phyloP scores from a whole-genome alignment of 1,140 invertebrate species.

The Drosophila sp. region DNA sequence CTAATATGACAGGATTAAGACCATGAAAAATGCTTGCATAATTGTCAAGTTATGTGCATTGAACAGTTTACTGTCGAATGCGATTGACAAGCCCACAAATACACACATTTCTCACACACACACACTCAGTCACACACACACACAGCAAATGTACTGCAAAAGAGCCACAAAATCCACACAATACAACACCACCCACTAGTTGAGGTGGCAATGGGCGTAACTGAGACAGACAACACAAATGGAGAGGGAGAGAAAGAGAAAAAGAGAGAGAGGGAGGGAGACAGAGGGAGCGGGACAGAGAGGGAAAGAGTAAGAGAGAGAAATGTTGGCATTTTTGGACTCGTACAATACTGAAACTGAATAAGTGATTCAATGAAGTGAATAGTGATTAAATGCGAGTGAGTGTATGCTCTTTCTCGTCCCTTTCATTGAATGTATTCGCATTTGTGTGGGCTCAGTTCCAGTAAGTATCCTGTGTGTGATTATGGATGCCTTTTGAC shows the following conservation, averaged over 20 bases:
- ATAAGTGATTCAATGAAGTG: conserved; percentile 76
- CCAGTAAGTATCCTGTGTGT: conserved; percentile 15
- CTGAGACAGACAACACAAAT: conserved; percentile 5
- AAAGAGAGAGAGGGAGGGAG: neutral
- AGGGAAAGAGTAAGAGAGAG: neutral
- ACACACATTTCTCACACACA: neutral
- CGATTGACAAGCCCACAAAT: conserved; percentile 52
- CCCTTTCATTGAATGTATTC: conserved; percentile 22
- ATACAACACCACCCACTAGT: conserved; percentile 56
- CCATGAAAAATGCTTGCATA: conserved; percentile 58
- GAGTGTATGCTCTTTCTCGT: neutral
- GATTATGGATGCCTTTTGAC: conserved; percentile 37
- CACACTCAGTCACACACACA: conserved; percentile 5
- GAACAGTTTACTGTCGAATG: conserved; percentile 49
- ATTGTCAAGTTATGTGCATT: conserved; percentile 61
- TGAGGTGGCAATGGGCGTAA: conserved; percentile 1
- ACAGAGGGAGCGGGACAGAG: neutral
- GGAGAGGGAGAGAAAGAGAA: neutral
- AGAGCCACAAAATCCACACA: conserved; percentile 71
- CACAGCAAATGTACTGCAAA: conserved; percentile 34
- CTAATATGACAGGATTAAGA: conserved; percentile 62
- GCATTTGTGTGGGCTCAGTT: conserved; percentile 12
- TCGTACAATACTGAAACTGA: conserved; percentile 51
- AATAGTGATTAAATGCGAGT: conserved; percentile 70
- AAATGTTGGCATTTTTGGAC: conserved; percentile 52